Conservation (phyloP, 2,797 vertebrate species). For the Silurus aristotelis region DNA sequence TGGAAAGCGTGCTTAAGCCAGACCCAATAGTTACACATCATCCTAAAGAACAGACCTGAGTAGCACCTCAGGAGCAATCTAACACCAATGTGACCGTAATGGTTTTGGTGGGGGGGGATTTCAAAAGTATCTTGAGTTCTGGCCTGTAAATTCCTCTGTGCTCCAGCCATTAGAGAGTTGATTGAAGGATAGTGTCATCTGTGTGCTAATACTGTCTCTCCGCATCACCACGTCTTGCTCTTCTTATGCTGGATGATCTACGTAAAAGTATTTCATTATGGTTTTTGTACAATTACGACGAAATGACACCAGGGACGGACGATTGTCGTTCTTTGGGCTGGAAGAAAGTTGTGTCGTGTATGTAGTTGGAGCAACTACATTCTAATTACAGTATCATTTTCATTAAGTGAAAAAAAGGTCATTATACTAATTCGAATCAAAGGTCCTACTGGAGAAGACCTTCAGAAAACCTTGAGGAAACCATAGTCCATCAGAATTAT, state of each 20-base stretch:
- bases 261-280: conserved; percentile 71
- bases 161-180: conserved; percentile 19
- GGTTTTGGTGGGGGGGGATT: conserved; percentile 51
- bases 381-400: conserved; percentile 78
- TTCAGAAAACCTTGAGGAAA: conserved; percentile 50
- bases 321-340: conserved; percentile 51
- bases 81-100: conserved; percentile 68
- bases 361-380: conserved; percentile 47
- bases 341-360: conserved; percentile 43
- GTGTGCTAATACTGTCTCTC: conserved; percentile 11
- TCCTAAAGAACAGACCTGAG: conserved; percentile 78
- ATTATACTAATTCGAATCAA: conserved; percentile 63
- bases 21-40: conserved; percentile 75
- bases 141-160: conserved; percentile 14
- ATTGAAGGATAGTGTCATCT: background rate
- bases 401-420: conserved; percentile 72
- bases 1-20: conserved; percentile 69
- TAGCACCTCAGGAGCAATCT: conserved; percentile 70
- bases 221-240: background rate
- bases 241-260: conserved; percentile 41
- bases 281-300: conserved; percentile 54
- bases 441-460: conserved; percentile 47
- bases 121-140: conserved; percentile 39
- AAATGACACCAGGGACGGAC: conserved; percentile 62
- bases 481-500: conserved; percentile 63